Evolutionary conservation across 2,888 invertebrate genomes (phyloP), one percentile per base, ranked within the genome.

Genomic region (Drosophila macrospina): DNA sequence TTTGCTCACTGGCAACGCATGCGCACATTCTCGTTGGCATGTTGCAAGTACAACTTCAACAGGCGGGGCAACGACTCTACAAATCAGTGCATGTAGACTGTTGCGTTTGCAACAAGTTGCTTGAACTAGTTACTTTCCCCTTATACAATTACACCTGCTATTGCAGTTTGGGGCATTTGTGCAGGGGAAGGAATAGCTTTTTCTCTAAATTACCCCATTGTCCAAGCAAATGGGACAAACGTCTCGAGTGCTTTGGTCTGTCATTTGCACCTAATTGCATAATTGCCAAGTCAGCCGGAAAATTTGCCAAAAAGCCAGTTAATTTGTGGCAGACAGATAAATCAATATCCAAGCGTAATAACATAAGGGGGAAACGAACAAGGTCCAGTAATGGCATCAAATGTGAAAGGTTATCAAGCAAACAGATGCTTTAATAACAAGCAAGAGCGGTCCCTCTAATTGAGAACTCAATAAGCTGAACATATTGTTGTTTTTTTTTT

Each of bases 231-330:
- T 52, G 36, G 15, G 24, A 11, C 1, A 52, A 59, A 32, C 32
- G 28, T 45, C 41, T 66, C 41, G 42, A 44, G 54, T 24, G 68
- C 55, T 39, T 39, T 50, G 44, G 54, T 47, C 45, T 67, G 63
- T 42, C 61, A 48, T 44, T 60, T 79, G 32, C 73, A 75, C 63
- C 69, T 85, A 89, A 88, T 79, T 89, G 81, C 83, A 87, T 80
- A 88, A 89, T 89, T 89, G 71, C 60, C 69, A 71, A 89, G 72
- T 83, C 80, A 75, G 72, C 59, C 69, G 72, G 89, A 87, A 89
- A 87, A 89, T 87, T 68, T 75, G 54, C 85, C 65, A 80, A 86
- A 88, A 86, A 64, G 59, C 24, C 45, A 78, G 75, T 70, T 74
- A 86, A 86, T 84, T 78, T 87, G 80, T 62, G 72, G 76, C 44